A percentile compares a stretch with the other conserved stretches of the same genome.
Evolutionary conservation across 2,113 vertebrate species (phyloP).

Genomic region (Stegastes partitus): DNA sequence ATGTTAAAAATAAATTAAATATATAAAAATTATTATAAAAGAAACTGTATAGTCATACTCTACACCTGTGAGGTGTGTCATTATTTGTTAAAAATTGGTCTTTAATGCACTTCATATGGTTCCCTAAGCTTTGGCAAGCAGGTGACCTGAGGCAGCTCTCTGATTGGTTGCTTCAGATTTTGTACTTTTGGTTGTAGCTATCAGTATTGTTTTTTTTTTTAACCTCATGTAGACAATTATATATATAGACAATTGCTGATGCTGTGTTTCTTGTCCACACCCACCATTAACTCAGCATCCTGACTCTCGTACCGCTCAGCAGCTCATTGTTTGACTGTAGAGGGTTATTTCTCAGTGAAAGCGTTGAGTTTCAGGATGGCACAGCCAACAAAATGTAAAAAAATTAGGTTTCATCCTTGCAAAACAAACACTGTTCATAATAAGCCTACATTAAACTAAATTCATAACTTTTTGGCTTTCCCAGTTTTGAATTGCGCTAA

Average conservation of each 20-base stretch:
- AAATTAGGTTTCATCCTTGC: not conserved
- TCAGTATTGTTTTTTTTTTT: not conserved
- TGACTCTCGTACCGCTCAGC: not conserved
- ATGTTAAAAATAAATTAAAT: not conserved
- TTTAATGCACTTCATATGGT: not conserved
- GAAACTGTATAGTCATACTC: not conserved
- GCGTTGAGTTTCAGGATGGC: not conserved
- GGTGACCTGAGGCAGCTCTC: no score
- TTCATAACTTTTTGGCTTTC: not conserved
- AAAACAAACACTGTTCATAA: not conserved
- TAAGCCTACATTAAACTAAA: not conserved
- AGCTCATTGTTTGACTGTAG: not conserved
- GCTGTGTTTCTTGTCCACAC: not conserved
- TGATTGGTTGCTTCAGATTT: no score
- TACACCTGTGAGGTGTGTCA: not conserved
- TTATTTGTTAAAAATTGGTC: not conserved
- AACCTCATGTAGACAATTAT: no score
- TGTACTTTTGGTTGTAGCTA: not conserved
- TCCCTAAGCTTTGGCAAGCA: no score
- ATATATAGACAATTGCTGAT: no score
- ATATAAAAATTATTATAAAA: not conserved
- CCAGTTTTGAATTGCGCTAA: not conserved
- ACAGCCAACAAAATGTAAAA: not conserved
- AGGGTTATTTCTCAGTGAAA: not conserved
- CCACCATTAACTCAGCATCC: not conserved